Conservation (phyloP, 2,797 vertebrate genomes). For the Microctenopoma lineatum region DNA sequence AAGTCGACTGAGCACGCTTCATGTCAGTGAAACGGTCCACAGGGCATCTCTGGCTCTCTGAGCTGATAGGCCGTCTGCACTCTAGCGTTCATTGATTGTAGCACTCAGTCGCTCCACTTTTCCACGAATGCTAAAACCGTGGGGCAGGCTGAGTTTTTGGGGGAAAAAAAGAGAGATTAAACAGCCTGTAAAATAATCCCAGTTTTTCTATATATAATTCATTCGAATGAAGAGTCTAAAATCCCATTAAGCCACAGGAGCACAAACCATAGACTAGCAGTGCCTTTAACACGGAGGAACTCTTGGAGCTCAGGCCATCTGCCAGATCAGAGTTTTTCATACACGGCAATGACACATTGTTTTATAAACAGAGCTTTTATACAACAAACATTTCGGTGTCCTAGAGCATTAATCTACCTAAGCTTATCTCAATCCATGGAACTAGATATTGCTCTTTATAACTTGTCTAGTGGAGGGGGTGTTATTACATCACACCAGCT, state of each 20-base stretch:
- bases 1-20: conserved; percentile 78
- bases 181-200: conserved; percentile 81
- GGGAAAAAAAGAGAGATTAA: conserved; percentile 73
- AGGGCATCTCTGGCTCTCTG: conserved; percentile 76
- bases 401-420: conserved; percentile 83
- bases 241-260: conserved; percentile 78
- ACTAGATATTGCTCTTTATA: conserved; percentile 86
- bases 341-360: conserved; percentile 80
- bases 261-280: conserved; percentile 60
- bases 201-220: conserved; percentile 76
- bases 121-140: conserved; percentile 78
- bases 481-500: conserved; percentile 84
- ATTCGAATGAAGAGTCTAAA: conserved; percentile 78
- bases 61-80: conserved; percentile 82
- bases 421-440: conserved; percentile 82
- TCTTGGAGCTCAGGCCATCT: conserved; percentile 77
- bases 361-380: conserved; percentile 85
- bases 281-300: conserved; percentile 71
- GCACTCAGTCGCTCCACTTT: conserved; percentile 74
- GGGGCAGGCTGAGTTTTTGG: conserved; percentile 70
- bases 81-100: conserved; percentile 79
- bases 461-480: conserved; percentile 73
- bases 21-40: conserved; percentile 78
- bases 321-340: conserved; percentile 76
- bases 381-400: conserved; percentile 85